A percentile compares a stretch with the other conserved stretches of the same genome.
Conservation (phyloP, 2,888 invertebrate genomes). For the Melieria omissa region DNA sequence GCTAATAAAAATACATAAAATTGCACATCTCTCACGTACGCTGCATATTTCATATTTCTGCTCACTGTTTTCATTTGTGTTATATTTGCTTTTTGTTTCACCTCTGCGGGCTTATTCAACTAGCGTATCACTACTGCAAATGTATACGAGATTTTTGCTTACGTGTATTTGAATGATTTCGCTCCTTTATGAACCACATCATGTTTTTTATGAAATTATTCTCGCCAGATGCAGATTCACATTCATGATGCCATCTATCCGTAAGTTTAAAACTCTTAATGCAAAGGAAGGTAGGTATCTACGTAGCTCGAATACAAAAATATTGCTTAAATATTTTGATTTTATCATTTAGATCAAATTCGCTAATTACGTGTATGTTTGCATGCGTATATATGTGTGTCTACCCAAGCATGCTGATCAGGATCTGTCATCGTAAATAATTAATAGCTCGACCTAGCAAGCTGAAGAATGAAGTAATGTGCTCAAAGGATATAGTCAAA, state of each 20-base stretch:
- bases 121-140: too few relatives aligned
- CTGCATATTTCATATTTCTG: constrained; percentile 10
- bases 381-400: not conserved
- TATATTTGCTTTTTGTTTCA: not conserved
- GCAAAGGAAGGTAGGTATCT: constrained; percentile 63
- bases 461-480: too few relatives aligned
- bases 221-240: too few relatives aligned
- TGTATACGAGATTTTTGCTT: not conserved
- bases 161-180: not conserved
- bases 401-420: not conserved
- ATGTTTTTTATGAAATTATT: too few relatives aligned
- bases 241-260: too few relatives aligned
- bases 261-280: constrained; percentile 20
- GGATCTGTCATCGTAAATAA: too few relatives aligned
- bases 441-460: too few relatives aligned
- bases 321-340: constrained; percentile 45
- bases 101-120: not conserved
- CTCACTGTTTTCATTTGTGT: not conserved
- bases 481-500: too few relatives aligned
- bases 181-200: too few relatives aligned
- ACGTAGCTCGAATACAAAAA: constrained; percentile 64
- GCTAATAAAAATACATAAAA: constrained; percentile 35
- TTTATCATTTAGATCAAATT: constrained; percentile 36
- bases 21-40: constrained; percentile 21
- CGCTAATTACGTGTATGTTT: constrained; percentile 35